Evolutionary conservation across 2,113 vertebrate genomes (phyloP).

Genomic region (Sinocyclocheilus rhinocerous): DNA sequence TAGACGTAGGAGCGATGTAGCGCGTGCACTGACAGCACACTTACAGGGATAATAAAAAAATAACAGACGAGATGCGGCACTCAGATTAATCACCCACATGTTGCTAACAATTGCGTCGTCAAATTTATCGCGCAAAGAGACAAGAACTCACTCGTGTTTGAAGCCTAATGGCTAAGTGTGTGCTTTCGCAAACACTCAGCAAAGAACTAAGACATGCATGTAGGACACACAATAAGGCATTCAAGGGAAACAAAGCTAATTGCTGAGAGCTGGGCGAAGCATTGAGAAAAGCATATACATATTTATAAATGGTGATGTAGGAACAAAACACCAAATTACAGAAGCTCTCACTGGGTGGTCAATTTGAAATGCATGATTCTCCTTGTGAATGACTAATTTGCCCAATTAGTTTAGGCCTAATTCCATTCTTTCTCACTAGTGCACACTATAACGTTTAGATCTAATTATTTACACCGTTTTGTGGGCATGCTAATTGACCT

Average conservation of each 20-base stretch:
- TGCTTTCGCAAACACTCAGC: constrained; percentile 14
- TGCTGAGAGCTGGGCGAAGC: background rate
- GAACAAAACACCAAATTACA: constrained; percentile 3
- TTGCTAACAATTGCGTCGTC: constrained; percentile 7
- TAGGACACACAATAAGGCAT: constrained; percentile 14
- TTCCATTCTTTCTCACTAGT: constrained; percentile 28
- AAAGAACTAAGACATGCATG: constrained; percentile 2
- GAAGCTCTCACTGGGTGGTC: constrained; percentile 35
- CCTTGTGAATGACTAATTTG: constrained; percentile 38
- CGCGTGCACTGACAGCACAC: constrained; percentile 44
- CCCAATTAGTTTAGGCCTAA: constrained; percentile 21
- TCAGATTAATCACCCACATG: constrained; percentile 43
- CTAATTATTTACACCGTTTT: constrained; percentile 37
- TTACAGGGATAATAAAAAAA: constrained; percentile 52
- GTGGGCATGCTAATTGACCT: constrained; percentile 29
- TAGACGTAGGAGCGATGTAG: constrained; percentile 37
- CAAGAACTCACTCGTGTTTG: constrained; percentile 25
- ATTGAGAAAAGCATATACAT: constrained; percentile 22
- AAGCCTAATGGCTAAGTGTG: constrained; percentile 34
- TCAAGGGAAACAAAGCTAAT: constrained; percentile 36
- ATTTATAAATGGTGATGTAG: constrained; percentile 23
- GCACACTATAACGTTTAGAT: constrained; percentile 13
- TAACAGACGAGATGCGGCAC: constrained; percentile 38
- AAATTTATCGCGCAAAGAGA: constrained; percentile 23
- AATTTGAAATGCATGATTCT: constrained; percentile 34